Evolutionary conservation across 2,888 invertebrate species (phyloP), one percentile per base, ranked within the genome.

Genomic region (Anthrax anthrax): DNA sequence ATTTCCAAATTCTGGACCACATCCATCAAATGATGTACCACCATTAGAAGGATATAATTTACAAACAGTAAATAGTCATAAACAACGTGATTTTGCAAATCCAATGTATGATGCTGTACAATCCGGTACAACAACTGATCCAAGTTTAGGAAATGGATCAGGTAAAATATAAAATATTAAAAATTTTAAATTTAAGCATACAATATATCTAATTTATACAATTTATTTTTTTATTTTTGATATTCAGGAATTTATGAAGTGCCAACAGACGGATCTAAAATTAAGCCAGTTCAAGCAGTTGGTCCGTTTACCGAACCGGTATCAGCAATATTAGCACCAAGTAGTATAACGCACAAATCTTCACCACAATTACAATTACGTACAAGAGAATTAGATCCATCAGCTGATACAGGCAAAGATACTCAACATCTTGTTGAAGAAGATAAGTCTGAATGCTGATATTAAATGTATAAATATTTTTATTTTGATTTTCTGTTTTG

Each of bases 51-150:
- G 84, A 49, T 88, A 88, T 67, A 82, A 77, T 59, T 68, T 89
- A 58, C 84, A 84, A 58, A 84, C 87, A 51, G 77, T 83, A 3
- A 74, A 75, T 56, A 77, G 80, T 55, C 53, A 50, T 46, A 89
- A 88, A 67, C 82, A 81, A 48, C 74, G 94, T 44, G 95, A 97
- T 70, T 97, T 97, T 73, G 86, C 89, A 60, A 97, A 97, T 72
- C 96, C 96, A 42, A 94, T 96, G 87, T 97, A 96, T 69, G 96
- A 97, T 61, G 90, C 89, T 42, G 84, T 84, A 46, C 81, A 82
- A 55, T 72, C 80, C 52, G 77, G 76, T 44, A 67, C 65, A 50
- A 72, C 65, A 55, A 68, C 71, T 19, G 77, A 77, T 54, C 69
- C 73, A 29, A 71, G 68, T 44, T 67, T 76, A 54, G 76, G 75